phyloP scores from a whole-genome alignment of 2,113 vertebrate genomes.

The Bambusicola thoracicus region DNA sequence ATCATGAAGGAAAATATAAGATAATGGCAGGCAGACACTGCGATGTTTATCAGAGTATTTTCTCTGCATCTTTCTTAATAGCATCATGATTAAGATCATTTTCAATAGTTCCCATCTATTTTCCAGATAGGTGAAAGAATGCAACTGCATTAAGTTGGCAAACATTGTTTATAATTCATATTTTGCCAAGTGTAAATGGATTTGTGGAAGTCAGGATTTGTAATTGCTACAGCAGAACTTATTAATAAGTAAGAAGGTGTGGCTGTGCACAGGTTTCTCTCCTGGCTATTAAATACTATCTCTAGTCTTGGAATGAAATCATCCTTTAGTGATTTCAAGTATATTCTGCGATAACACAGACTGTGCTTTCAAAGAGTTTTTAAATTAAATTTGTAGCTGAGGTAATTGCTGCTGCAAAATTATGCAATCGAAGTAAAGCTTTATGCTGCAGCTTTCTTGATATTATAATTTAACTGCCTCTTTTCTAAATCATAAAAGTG shows the following conservation, averaged over 20 bases:
- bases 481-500: conserved; percentile 65
- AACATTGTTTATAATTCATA: conserved; percentile 72
- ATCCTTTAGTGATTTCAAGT: conserved; percentile 79
- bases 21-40: conserved; percentile 64
- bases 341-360: conserved; percentile 72
- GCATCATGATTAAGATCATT: conserved; percentile 71
- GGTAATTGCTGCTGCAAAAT: conserved; percentile 78
- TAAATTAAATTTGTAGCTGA: conserved; percentile 82
- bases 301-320: conserved; percentile 77
- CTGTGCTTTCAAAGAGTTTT: conserved; percentile 77
- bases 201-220: conserved; percentile 52
- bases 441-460: conserved; percentile 65
- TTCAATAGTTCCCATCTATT: conserved; percentile 69
- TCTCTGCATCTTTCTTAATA: conserved; percentile 72
- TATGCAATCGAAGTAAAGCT: conserved; percentile 69
- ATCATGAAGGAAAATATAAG: conserved; percentile 74
- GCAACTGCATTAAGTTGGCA: conserved; percentile 67
- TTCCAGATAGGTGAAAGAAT: conserved; percentile 62
- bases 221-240: conserved; percentile 71
- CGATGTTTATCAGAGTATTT: conserved; percentile 60
- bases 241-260: conserved; percentile 54
- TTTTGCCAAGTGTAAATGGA: conserved; percentile 68
- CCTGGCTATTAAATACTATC: conserved; percentile 71
- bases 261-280: conserved; percentile 27
- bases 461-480: conserved; percentile 72